Percentiles rank a stretch among this genome's conserved stretches.
These are phyloP conservation scores for Microtus oregoni DNA, from an alignment of 2,113 vertebrate genomes.

Conservation along the genomic window DNA sequence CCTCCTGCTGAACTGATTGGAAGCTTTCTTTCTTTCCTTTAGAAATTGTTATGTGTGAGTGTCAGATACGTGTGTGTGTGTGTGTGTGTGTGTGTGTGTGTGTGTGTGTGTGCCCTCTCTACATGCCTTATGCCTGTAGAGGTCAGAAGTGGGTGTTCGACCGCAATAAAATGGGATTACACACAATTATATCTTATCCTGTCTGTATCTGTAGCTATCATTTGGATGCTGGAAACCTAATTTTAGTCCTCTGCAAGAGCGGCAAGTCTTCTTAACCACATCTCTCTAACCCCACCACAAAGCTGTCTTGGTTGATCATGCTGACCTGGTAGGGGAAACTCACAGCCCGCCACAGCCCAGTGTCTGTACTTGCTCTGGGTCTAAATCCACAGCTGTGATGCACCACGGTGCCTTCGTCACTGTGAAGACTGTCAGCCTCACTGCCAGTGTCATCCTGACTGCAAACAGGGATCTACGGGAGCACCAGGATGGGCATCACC, in stretches of 20 bases:
- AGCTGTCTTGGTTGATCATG: neutral
- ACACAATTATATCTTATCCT: too few species aligned
- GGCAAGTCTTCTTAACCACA: neutral
- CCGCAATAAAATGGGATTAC: neutral
- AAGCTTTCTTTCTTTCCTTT: neutral
- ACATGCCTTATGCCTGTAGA: too few species aligned
- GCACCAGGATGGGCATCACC: accelerated
- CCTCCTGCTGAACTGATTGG: neutral
- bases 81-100: too few species aligned
- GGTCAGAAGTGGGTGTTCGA: too few species aligned
- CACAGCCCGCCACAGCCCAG: neutral
- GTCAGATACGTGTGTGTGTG: too few species aligned
- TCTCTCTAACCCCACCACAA: neutral
- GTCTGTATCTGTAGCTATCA: neutral
- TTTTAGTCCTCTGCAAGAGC: neutral
- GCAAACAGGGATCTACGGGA: accelerated
- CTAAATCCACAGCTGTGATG: neutral
- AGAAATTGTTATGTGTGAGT: neutral
- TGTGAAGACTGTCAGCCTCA: neutral
- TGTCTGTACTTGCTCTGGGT: neutral
- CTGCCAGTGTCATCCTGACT: too few species aligned
- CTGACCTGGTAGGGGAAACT: neutral
- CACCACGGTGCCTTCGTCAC: accelerated
- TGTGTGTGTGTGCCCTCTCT: neutral
- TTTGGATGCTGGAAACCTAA: neutral